Conservation (phyloP, 2,888 invertebrate species). For the Watsonalla binaria region DNA sequence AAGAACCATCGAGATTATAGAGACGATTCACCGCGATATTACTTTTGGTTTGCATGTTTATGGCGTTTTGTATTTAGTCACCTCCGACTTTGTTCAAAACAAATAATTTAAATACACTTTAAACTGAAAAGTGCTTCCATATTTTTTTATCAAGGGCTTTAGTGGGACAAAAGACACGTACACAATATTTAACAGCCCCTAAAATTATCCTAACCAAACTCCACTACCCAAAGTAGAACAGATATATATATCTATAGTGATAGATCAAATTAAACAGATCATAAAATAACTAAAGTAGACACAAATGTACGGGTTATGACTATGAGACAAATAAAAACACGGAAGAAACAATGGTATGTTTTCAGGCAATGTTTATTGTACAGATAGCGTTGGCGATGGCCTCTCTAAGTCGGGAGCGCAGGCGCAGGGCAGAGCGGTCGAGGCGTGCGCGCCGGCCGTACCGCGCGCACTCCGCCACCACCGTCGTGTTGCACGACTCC, state of each 20-base stretch:
- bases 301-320: too few species aligned
- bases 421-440: conserved; percentile 56
- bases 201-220: too few species aligned
- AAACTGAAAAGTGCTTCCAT: too few species aligned
- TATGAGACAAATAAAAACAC: conserved; percentile 3
- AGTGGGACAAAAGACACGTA: too few species aligned
- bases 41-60: background rate
- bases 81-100: too few species aligned
- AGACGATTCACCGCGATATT: background rate
- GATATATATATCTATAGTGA: too few species aligned
- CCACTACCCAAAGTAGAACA: too few species aligned
- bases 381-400: conserved; percentile 49
- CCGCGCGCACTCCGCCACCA: conserved; percentile 59
- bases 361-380: conserved; percentile 46
- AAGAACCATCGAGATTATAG: background rate
- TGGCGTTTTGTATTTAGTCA: background rate
- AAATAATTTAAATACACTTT: too few species aligned
- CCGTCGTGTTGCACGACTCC: conserved; percentile 70
- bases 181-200: too few species aligned
- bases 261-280: too few species aligned
- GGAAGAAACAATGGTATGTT: conserved; percentile 12
- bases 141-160: too few species aligned
- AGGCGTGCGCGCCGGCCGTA: conserved; percentile 52
- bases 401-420: conserved; percentile 40
- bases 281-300: too few species aligned